A percentile compares a stretch with the other conserved stretches of the same genome.
These are phyloP conservation scores for Puffinus mauretanicus DNA, from an alignment of 2,113 vertebrate genomes.

Conservation along the genomic window DNA sequence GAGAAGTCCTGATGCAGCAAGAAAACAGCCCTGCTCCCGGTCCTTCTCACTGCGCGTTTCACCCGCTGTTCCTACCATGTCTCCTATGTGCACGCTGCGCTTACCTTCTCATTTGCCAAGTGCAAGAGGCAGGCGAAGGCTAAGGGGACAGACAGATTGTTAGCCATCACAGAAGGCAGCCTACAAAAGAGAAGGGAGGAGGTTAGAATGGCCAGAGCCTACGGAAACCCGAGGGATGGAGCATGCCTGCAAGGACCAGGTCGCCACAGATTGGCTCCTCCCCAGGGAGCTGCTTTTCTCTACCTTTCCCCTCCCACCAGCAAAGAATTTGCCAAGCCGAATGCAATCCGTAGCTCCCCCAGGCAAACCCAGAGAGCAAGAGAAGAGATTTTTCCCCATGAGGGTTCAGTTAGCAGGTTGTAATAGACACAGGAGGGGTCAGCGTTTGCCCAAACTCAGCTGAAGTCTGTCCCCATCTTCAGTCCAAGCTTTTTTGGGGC, in stretches of 20 bases:
- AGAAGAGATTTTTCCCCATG: background rate
- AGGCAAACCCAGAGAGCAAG: background rate
- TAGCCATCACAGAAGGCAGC: conserved; percentile 84
- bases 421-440: background rate
- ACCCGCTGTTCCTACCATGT: fast-evolving
- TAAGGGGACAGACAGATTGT: conserved; percentile 86
- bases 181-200: conserved; percentile 55
- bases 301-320: background rate
- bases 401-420: background rate
- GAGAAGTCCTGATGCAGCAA: background rate
- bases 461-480: background rate
- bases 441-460: background rate
- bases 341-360: background rate
- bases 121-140: conserved; percentile 91
- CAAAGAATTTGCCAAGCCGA: background rate
- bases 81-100: background rate
- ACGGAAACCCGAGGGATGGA: background rate
- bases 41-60: fast-evolving
- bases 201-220: background rate
- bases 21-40: fast-evolving
- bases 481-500: background rate
- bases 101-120: conserved; percentile 93
- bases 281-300: background rate
- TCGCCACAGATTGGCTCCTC: background rate
- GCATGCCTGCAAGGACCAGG: background rate